Evolutionary conservation across 1,140 invertebrate species (phyloP).

Genomic region (Antheraea pernyi): DNA sequence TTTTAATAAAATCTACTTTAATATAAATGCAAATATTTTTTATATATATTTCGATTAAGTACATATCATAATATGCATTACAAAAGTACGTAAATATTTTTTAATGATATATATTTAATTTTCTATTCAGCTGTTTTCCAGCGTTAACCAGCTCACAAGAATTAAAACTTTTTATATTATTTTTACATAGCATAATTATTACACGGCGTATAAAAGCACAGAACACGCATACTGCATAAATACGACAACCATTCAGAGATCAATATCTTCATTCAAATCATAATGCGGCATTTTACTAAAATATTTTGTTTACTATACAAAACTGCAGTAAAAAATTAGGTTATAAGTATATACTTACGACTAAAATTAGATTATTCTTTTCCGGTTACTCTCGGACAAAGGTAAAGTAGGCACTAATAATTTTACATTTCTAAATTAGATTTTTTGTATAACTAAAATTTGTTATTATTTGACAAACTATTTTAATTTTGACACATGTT

Average conservation of each 20-base stretch:
- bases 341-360: conserved; percentile 54
- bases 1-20: too few species aligned
- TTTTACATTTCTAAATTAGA: conserved; percentile 62
- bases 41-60: background rate
- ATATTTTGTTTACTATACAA: conserved; percentile 48
- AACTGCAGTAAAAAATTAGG: conserved; percentile 33
- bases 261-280: conserved; percentile 49
- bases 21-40: too few species aligned
- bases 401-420: conserved; percentile 41
- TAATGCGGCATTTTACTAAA: conserved; percentile 47
- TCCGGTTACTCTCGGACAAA: conserved; percentile 43
- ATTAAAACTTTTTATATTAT: background rate
- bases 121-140: too few species aligned
- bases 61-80: background rate
- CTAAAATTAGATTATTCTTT: conserved; percentile 36
- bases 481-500: conserved; percentile 65
- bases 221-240: conserved; percentile 42
- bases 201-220: background rate
- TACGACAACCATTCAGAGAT: conserved; percentile 50
- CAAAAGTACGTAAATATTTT: too few species aligned
- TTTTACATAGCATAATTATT: background rate
- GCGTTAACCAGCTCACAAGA: too few species aligned
- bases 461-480: conserved; percentile 40
- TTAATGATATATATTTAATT: too few species aligned
- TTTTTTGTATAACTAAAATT: conserved; percentile 39